Evolutionary conservation across 2,113 vertebrate genomes (phyloP), one percentile per base, ranked within the genome.

Genomic region (Ophthalmotilapia sp.): DNA sequence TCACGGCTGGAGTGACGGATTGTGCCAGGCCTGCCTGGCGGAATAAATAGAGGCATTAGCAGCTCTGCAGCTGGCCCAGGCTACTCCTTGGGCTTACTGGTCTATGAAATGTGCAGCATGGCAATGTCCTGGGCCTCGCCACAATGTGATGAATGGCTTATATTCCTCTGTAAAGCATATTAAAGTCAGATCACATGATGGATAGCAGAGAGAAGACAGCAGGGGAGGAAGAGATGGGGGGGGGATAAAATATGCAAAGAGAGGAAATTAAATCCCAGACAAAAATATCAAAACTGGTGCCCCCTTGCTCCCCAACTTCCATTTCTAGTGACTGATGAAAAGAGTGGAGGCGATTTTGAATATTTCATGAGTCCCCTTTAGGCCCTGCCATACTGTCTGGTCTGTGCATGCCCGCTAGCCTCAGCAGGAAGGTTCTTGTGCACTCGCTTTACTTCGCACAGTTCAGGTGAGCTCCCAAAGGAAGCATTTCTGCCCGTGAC

Each of bases 241-340:
- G 62, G 13, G 82, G 90, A 94, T 95, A 90, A 96, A 96, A 95
- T 95, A 95, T 96, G 94, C 90, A 95, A 94, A 86, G 85, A 85
- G 86, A 95, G 95, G 94, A 97, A 95, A 96, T 97, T 95, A 94
- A 96, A 92, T 91, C 79, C 85, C n/a, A 80, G 93, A 90, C 81
- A 89, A 95, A 96, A 96, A 96, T 96, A 93, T 89, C 79, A 92
- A 93, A 95, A 91, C 81, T 88, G 42, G 7, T 36, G 40, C 13
- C 55, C 21, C 33, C 29, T 11, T 13, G 11, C 68, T 80, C 53
- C 85, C 70, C 77, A 62, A 53, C 82, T 80, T 85, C 23, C 14
- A 88, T 90, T 92, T 77, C 65, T 45, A 49, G 83, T 89, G 88
- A 94, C 88, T 93, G 94, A 95, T 96, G 91, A 94, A 93, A 93